phyloP scores from a whole-genome alignment of 37 sponge, comb jelly and placozoan genomes.

The Diacarnus erythraeanus region DNA sequence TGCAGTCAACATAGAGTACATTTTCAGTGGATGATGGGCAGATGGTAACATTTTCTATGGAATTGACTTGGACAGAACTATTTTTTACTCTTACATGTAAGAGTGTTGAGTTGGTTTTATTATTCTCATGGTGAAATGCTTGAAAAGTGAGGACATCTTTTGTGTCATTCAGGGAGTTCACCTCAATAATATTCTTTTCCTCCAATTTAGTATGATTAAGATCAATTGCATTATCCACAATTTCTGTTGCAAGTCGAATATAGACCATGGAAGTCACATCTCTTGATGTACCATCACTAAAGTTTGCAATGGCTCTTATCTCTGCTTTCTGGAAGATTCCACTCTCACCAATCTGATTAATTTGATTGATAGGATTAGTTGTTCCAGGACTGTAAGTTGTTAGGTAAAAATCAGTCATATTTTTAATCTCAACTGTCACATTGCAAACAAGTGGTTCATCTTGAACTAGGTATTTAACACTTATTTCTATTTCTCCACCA shows the following conservation, averaged over 20 bases:
- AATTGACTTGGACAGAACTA: neutral
- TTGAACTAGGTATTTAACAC: neutral
- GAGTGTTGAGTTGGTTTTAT: neutral
- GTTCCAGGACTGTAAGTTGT: neutral
- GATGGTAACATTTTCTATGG: neutral
- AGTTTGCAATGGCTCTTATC: neutral
- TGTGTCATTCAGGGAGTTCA: neutral
- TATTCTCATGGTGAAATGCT: neutral
- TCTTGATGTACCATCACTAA: conserved; percentile 10
- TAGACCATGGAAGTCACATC: conserved; percentile 7
- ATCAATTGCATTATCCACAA: neutral
- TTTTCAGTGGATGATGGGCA: neutral
- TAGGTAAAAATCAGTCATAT: neutral
- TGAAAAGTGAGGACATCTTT: neutral
- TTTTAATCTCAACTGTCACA: neutral
- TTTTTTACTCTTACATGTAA: neutral
- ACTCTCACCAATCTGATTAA: conserved; percentile 31
- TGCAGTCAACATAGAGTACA: conserved; percentile 21
- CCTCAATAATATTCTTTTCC: neutral
- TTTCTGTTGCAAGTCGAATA: neutral
- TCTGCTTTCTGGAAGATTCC: conserved; percentile 32
- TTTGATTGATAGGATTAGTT: neutral
- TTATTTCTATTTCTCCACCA: neutral
- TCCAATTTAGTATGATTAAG: neutral
- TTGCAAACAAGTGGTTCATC: neutral